Evolutionary conservation across 1,140 invertebrate species (phyloP), one percentile per base, ranked within the genome.

Genomic region (Pseudachorutes palmiensis): DNA sequence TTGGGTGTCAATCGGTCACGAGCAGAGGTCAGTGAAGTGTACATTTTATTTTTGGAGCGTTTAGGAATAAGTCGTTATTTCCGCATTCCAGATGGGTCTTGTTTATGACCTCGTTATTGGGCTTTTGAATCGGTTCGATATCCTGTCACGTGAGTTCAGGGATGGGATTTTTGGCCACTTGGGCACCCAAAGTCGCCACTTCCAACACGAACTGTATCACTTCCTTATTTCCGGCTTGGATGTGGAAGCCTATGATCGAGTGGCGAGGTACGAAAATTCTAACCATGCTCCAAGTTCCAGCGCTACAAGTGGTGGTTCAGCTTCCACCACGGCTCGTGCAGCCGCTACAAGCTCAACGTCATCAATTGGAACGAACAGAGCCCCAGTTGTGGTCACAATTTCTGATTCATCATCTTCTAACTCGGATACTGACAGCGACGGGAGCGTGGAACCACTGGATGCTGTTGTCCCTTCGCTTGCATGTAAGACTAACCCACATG

Each of bases 191-290:
- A 65, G 49, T 16, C 19, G 26, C 9, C 64, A 65, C n/a, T 65
- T 65, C 14, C 64, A 65, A 31, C 64, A 65, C 16, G 64, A 65
- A 28, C 58, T 65, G 9, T 65, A 65, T 29, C 29, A 65, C 26
- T 65, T 65, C 22, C 32, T 65, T 9, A 12, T 65, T 14, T 65
- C 64, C n/a, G 64, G 64, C 16, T 57, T 65, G 49, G 19, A 30
- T 2, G 5, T 36, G 14, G 64, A 65, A 32, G 64, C 55, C 22
- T 65, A 59, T 33, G 64, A 65, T 29, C 41, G 22, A 45, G 26
- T 22, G 30, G 51, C 55, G 1, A 16, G 9, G 19, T 65, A 65
- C 26, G 19, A 9, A 19, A 45, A 45, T 45, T 12, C 9, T 19
- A 45, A 9, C 19, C 19, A 12, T 45, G 36, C 36, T 45, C 9